Base-by-base conservation (phyloP, 2,888 invertebrate genomes). In the Arctia plantaginis region DNA sequence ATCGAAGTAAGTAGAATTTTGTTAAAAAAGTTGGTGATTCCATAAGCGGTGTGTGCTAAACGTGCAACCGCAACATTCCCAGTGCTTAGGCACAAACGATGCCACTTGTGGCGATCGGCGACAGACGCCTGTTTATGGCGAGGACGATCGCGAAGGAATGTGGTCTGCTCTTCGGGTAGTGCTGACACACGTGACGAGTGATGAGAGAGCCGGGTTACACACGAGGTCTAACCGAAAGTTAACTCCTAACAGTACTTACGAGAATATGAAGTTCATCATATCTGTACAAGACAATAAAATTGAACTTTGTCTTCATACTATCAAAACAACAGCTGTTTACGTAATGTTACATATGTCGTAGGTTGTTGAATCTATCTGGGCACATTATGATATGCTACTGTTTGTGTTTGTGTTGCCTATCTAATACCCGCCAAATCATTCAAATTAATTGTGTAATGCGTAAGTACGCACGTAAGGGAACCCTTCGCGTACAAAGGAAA, bases 61-160 rank as follows among this genome's bases (percentile, higher is more conserved):
- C 91, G 86, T 85, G 86, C 85, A 86, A 89, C 89, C 90, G 87
- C 90, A 89, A 85, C 88, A 90, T 94, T 94, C 93, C 90, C 94
- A 92, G 90, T 88, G 88, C 77, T 74, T 80, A 66, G 72, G 69
- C 76, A 75, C 81, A 79, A 85, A 83, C 87, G 86, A 88, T 87
- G 90, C 85, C 90, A 90, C 90, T 92, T 90, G 91, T 84, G 89
- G 90, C 87, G 87, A 88, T 88, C 82, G 89, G 89, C 89, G 90
- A 91, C 90, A 88, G 87, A 89, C 90, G 87, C 80, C 93, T 92
- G 88, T 93, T 92, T 93, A 94, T 88, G 93, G 94, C 91, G 92
- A 92, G 92, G 93, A 92, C 93, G 93, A 84, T 91, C 92, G 93
- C 91, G 87, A 72, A 89, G 94, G 95, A 94, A 95, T 94, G 95